Evolutionary conservation across 1,140 invertebrate species (phyloP).

Genomic region (Phthorimaea operculella): DNA sequence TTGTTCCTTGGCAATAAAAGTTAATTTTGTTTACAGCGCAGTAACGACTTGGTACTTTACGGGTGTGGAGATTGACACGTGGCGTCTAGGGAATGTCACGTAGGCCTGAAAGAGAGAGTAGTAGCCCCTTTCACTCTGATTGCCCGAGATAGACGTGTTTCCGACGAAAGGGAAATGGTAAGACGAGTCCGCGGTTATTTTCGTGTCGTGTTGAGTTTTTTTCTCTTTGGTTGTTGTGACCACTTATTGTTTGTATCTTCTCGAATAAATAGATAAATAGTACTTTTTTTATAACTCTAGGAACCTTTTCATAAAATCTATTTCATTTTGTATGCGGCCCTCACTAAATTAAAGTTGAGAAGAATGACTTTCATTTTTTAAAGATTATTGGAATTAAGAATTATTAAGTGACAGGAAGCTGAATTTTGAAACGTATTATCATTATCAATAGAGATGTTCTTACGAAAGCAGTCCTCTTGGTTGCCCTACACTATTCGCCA

Average conservation of each 20-base stretch:
- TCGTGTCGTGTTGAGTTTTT: conserved; percentile 18
- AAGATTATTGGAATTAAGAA: too few relatives aligned
- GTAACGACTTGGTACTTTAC: conserved; percentile 38
- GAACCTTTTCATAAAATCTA: too few relatives aligned
- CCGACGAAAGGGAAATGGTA: conserved; percentile 46
- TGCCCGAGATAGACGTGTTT: conserved; percentile 42
- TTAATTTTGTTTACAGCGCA: conserved; percentile 34
- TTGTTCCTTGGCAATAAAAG: conserved; percentile 36
- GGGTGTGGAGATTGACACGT: conserved; percentile 33
- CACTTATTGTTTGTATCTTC: neutral
- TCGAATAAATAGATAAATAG: too few relatives aligned
- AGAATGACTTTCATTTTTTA: too few relatives aligned
- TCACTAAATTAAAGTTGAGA: too few relatives aligned
- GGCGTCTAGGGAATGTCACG: conserved; percentile 36
- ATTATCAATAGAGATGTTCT: too few relatives aligned
- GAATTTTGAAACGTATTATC: too few relatives aligned
- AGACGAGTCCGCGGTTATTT: conserved; percentile 40
- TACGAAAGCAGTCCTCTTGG: too few relatives aligned
- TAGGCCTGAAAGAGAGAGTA: conserved; percentile 29
- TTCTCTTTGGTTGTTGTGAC: neutral
- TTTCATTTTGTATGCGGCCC: too few relatives aligned
- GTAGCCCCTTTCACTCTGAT: conserved; percentile 24
- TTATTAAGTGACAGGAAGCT: too few relatives aligned
- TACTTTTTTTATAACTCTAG: conserved; percentile 20
- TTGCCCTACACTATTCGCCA: too few relatives aligned